phyloP scores from a whole-genome alignment of 2,888 invertebrate genomes.

The Caenorhabditis wallacei region DNA sequence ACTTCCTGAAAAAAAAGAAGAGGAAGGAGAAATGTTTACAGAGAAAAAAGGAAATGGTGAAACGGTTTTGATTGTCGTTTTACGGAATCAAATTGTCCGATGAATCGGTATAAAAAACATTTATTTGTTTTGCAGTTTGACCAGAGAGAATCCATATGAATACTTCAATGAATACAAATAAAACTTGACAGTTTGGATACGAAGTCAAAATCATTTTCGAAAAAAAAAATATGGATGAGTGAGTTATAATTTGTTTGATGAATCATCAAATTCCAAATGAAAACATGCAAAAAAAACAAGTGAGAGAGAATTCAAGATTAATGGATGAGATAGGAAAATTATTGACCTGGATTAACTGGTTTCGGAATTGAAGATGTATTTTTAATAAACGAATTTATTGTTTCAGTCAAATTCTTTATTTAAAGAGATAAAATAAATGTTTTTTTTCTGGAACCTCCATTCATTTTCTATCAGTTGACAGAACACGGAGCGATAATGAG shows the following conservation, averaged over 20 bases:
- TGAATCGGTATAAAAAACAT: constrained; percentile 27
- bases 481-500: too few species aligned
- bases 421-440: too few species aligned
- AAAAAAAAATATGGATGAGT: constrained; percentile 5
- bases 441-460: too few species aligned
- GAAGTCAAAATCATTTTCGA: neutral
- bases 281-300: neutral
- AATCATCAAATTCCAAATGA: neutral
- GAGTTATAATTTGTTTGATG: constrained; percentile 11
- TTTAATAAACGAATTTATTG: too few species aligned
- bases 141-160: constrained; percentile 24
- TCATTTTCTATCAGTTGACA: too few species aligned
- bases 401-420: too few species aligned
- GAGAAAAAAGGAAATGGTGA: constrained; percentile 22
- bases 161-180: constrained; percentile 38
- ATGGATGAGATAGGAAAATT: neutral
- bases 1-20: neutral
- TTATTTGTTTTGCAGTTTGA: constrained; percentile 50
- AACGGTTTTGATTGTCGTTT: constrained; percentile 44
- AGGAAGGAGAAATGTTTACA: neutral
- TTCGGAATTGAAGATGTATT: too few species aligned
- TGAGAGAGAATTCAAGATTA: neutral
- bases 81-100: constrained; percentile 43
- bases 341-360: too few species aligned
- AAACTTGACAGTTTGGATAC: constrained; percentile 30